Evolutionary conservation across 2,888 invertebrate species (phyloP), one percentile per base, ranked within the genome.

Genomic region (Heliothis peltigera): DNA sequence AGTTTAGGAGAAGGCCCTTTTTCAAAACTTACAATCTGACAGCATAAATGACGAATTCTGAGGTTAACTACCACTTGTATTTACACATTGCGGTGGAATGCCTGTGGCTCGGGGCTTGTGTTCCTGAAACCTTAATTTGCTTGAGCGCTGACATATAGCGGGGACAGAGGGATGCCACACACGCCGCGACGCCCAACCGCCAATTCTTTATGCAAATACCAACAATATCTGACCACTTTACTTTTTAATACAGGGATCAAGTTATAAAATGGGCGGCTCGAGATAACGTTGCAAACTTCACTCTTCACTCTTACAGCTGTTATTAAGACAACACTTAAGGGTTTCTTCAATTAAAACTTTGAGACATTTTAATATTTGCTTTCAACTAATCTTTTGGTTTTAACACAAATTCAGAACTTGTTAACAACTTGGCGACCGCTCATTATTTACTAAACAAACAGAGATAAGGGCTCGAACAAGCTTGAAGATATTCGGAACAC

Each of bases 381-480:
- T 72, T 66, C 35, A 66, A 77, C 73, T 70, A 83, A 85, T 81
- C 75, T 73, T 73, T 67, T 53, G 62, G 69, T 65, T 69, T 64
- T 71, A 66, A 79, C 63, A 80, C 71, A 80, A 80, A 75, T 81
- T 82, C 77, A 82, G 83, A 84, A 84, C 84, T 84, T 90, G 91
- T 90, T 91, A 92, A 92, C 88, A 90, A 87, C 77, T 82, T 88
- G 79, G 81, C 89, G 85, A 85, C 82, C 83, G 84, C 85, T 89
- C 89, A 88, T 92, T 93, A 92, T 93, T 92, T 89, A 88, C 89
- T 80, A 87, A 90, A 89, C 89, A 90, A 89, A 90, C 90, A 74
- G 76, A 81, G 92, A 93, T 93, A 93, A 91, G 80, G 77, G 79
- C n/a, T 77, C 80, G 84, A 89, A 90, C 89, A 87, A 86, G 85